Evolutionary conservation across 2,888 invertebrate genomes (phyloP).

Genomic region (Hirtodrosophila trivittata): DNA sequence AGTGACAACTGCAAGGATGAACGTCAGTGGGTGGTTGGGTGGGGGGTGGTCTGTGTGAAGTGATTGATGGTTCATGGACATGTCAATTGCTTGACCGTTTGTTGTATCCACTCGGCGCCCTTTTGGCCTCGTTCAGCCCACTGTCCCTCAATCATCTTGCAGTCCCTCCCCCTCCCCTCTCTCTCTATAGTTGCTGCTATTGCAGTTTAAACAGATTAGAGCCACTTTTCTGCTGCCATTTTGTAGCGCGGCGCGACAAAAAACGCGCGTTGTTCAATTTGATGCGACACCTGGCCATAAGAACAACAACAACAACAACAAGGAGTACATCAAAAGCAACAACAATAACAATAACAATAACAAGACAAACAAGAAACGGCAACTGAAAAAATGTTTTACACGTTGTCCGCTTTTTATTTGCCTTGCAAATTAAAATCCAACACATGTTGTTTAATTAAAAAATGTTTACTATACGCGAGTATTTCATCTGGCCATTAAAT

Average conservation of each 20-base stretch:
- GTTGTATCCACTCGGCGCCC: constrained; percentile 35
- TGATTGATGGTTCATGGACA: constrained; percentile 76
- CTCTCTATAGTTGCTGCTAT: constrained; percentile 31
- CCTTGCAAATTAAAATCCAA: constrained; percentile 73
- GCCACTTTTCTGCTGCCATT: constrained; percentile 64
- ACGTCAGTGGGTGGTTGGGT: constrained; percentile 1
- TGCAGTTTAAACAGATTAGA: constrained; percentile 79
- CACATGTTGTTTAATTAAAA: constrained; percentile 75
- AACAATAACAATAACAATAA: constrained; percentile 19
- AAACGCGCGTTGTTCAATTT: constrained; percentile 67
- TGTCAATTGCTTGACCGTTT: constrained; percentile 72
- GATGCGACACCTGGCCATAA: constrained; percentile 66
- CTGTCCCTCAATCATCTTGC: too few species aligned
- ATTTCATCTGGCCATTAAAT: constrained; percentile 6
- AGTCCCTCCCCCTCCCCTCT: constrained; percentile 6
- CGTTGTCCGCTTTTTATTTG: constrained; percentile 62
- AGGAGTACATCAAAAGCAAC: constrained; percentile 6
- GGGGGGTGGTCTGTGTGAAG: constrained; percentile 39
- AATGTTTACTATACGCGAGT: constrained; percentile 23
- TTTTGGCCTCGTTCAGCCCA: background rate
- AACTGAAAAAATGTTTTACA: constrained; percentile 65
- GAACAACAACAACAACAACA: constrained; percentile 19
- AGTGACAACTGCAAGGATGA: constrained; percentile 58
- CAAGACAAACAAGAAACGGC: constrained; percentile 5
- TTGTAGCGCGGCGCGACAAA: constrained; percentile 27